Evolutionary conservation across 2,797 vertebrate species (phyloP).

Genomic region (Phoxinus dragarum): DNA sequence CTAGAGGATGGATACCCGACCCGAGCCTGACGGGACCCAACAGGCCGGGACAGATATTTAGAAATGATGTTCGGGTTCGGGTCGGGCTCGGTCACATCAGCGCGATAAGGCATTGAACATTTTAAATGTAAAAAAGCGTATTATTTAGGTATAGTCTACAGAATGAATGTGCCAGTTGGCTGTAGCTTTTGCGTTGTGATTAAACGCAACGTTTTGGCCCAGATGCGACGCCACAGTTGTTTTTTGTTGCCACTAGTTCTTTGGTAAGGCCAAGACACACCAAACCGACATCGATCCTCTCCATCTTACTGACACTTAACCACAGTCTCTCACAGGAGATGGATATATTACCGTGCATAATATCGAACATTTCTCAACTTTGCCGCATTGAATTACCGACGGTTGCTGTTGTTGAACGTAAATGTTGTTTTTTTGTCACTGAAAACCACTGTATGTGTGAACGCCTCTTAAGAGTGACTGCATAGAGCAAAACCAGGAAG

Average conservation of each 20-base stretch:
- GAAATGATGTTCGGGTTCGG: too few species aligned
- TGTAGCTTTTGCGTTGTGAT: background rate
- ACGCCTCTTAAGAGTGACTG: conserved; percentile 37
- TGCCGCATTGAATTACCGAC: background rate
- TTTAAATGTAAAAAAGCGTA: too few species aligned
- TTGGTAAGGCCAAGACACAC: too few species aligned
- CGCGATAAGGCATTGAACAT: too few species aligned
- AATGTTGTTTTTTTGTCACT: background rate
- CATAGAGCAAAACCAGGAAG: conserved; percentile 45
- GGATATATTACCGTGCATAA: background rate
- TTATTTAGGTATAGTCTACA: too few species aligned
- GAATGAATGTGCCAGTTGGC: background rate
- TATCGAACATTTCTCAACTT: background rate
- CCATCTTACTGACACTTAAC: background rate
- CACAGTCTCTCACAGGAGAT: background rate
- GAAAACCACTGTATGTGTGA: conserved; percentile 31
- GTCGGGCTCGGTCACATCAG: too few species aligned
- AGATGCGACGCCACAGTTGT: background rate
- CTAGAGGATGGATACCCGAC: too few species aligned
- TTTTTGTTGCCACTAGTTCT: background rate
- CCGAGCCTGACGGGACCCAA: too few species aligned
- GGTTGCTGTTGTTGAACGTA: background rate
- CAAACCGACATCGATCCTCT: background rate
- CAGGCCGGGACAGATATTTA: too few species aligned
- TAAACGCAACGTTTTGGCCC: background rate